Conservation (phyloP, 2,797 vertebrate genomes). For the Rhynchonycteris naso region DNA sequence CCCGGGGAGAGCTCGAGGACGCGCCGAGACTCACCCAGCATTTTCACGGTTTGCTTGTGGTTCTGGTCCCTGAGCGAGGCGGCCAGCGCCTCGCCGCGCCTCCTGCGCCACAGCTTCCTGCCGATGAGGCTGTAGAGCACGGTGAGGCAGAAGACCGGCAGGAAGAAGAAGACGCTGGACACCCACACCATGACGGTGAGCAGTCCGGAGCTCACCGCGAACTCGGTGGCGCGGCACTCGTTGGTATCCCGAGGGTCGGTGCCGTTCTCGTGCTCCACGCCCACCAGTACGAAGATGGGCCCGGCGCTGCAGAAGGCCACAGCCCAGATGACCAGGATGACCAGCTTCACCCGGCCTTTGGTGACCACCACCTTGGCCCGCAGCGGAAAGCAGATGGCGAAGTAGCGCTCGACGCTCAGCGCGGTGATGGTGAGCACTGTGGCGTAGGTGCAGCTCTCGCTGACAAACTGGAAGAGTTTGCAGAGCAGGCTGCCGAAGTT, state of each 20-base stretch:
- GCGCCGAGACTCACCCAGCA: conserved; percentile 90
- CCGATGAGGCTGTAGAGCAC: conserved; percentile 98
- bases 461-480: conserved; percentile 98
- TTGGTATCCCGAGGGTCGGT: conserved; percentile 91
- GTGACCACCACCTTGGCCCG: conserved; percentile 96
- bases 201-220: conserved; percentile 95
- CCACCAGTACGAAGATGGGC: conserved; percentile 97
- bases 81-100: conserved; percentile 89
- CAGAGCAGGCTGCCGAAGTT: conserved; percentile 94
- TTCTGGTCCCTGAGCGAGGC: conserved; percentile 92
- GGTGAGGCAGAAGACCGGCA: conserved; percentile 97
- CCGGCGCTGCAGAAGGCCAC: conserved; percentile 94
- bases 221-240: conserved; percentile 96
- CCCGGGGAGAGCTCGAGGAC: accelerated
- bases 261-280: conserved; percentile 92
- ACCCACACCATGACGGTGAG: conserved; percentile 98
- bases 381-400: conserved; percentile 97
- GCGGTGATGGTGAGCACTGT: conserved; percentile 98
- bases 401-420: conserved; percentile 96
- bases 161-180: conserved; percentile 96
- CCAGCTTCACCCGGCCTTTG: conserved; percentile 93
- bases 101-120: conserved; percentile 94
- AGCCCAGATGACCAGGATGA: conserved; percentile 94
- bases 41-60: conserved; percentile 97
- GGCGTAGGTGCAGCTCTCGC: conserved; percentile 97